A percentile compares a stretch with the other conserved stretches of the same genome.
phyloP scores from a whole-genome alignment of 2,113 vertebrate genomes.

The Pelvicachromis taeniatus region DNA sequence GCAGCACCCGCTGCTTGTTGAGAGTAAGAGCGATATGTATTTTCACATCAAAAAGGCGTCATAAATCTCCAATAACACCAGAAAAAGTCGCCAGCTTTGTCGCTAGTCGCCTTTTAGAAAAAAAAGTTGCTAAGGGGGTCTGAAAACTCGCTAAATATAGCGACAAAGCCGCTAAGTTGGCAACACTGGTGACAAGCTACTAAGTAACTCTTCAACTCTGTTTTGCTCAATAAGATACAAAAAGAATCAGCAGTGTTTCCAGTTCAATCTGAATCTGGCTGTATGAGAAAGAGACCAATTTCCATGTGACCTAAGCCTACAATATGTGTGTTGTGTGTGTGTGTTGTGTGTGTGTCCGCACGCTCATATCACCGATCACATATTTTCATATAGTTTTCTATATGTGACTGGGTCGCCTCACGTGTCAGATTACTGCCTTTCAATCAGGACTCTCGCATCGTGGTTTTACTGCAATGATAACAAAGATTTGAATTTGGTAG shows the following conservation, averaged over 20 bases:
- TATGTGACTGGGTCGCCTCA: neutral
- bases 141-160: too few relatives aligned
- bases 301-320: neutral
- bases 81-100: too few relatives aligned
- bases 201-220: neutral
- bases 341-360: neutral
- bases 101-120: too few relatives aligned
- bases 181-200: neutral
- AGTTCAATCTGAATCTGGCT: neutral
- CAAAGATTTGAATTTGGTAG: conserved; percentile 7
- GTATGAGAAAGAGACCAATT: neutral
- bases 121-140: too few relatives aligned
- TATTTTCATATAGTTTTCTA: neutral
- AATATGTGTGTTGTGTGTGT: too few relatives aligned
- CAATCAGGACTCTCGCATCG: neutral
- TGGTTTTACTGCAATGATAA: neutral
- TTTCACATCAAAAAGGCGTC: too few relatives aligned
- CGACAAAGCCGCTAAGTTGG: too few relatives aligned
- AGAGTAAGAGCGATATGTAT: too few relatives aligned
- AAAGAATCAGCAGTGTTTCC: neutral
- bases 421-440: neutral
- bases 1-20: too few relatives aligned
- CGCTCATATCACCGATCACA: neutral
- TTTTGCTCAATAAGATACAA: neutral
- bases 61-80: too few relatives aligned